phyloP scores from a whole-genome alignment of 2,113 vertebrate species.

The Phodopus roborovskii region DNA sequence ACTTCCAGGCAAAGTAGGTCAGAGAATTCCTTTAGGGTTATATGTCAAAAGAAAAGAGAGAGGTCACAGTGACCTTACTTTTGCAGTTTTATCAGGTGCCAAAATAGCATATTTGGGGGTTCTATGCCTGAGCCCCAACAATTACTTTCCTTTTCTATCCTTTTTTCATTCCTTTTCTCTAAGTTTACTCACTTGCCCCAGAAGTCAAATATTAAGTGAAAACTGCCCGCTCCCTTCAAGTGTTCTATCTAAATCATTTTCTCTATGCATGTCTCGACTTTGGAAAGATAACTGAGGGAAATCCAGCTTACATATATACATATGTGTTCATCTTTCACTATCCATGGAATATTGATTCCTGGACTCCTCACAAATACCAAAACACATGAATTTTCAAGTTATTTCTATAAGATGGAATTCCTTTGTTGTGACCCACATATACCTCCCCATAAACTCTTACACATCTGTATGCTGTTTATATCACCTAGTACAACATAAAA shows the following conservation, averaged over 20 bases:
- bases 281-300: background rate
- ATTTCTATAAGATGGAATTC: background rate
- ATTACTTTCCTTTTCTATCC: background rate
- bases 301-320: too few species aligned
- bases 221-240: background rate
- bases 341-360: background rate
- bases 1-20: background rate
- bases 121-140: background rate
- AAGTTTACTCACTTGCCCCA: background rate
- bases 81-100: background rate
- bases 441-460: background rate
- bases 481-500: background rate
- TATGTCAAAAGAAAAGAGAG: background rate
- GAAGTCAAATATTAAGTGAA: slow-evolving; percentile 45
- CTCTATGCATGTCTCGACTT: background rate
- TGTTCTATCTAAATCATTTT: slow-evolving; percentile 30
- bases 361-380: background rate
- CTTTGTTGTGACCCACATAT: background rate
- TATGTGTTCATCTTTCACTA: background rate
- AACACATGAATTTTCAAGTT: background rate
- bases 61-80: background rate
- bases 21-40: background rate
- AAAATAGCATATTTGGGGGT: background rate
- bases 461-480: background rate
- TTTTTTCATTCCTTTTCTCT: background rate